phyloP scores from a whole-genome alignment of 2,113 vertebrate species.

The Paramormyrops kingsleyae region DNA sequence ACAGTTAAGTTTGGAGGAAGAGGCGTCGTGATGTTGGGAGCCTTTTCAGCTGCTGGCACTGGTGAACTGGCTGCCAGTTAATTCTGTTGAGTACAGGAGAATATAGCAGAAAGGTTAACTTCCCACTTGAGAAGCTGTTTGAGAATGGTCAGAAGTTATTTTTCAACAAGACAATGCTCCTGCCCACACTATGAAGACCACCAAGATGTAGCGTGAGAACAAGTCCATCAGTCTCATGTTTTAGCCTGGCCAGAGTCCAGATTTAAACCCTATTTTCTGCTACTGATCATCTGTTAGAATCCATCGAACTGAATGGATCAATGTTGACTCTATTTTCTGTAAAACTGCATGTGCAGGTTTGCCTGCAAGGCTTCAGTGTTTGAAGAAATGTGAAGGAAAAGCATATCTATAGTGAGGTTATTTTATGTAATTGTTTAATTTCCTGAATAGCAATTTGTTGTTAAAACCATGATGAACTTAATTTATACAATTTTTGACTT shows the following conservation, averaged over 20 bases:
- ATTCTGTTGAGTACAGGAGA: neutral
- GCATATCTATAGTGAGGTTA: neutral
- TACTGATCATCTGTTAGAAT: neutral
- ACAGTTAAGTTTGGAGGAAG: neutral
- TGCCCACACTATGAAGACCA: neutral
- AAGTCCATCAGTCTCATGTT: neutral
- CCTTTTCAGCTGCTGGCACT: neutral
- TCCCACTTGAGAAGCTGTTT: neutral
- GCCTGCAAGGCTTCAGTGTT: neutral
- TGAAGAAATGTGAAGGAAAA: neutral
- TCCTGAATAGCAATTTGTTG: neutral
- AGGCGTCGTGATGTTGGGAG: neutral
- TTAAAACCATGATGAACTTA: neutral
- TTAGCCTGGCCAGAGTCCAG: neutral
- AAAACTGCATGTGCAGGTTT: neutral
- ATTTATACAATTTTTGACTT: neutral
- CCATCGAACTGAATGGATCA: neutral
- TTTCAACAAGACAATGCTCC: neutral
- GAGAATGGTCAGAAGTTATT: neutral
- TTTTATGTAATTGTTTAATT: neutral
- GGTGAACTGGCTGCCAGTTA: neutral
- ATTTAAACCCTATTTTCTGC: neutral
- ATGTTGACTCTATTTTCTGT: neutral
- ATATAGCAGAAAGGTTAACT: neutral
- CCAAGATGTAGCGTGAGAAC: neutral